Evolutionary conservation across 2,113 vertebrate genomes (phyloP), one percentile per base, ranked within the genome.

Genomic region (zebrafish (Danio rerio)): DNA sequence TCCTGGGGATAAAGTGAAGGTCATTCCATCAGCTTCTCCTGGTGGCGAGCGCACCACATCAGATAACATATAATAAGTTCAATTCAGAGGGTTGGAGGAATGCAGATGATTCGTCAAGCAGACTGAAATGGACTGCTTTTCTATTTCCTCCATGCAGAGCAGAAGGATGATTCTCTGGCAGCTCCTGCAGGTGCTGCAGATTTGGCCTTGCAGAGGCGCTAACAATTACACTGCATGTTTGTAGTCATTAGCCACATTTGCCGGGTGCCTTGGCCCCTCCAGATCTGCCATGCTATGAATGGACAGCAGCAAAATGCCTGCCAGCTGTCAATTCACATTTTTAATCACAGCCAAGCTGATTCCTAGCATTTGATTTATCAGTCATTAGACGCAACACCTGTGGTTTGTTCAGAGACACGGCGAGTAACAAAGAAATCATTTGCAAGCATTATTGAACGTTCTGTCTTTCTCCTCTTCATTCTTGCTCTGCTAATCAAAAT

Each of bases 31-130:
- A 88, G 84, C 31, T 85, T 78, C 59, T 21, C 21, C 80, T 78
- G 45, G 50, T 85, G 85, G 80, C 43, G 68, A 85, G 80, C 71
- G 80, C 84, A 80, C 47, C 18, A 42, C 43, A 88, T 90, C 90
- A 85, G 88, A 91, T 91, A 88, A 90, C 78, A 89, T 16, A 70
- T 89, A 88, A 89, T 86, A 73, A 87, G 88, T 89, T 89, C 87
- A 62, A 82, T 72, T 61, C 63, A 76, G 76, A 83, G 56, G 49
- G 70, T 74, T n/a, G 21, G n/a, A 13, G 18, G 86, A 88, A 89
- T 88, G 87, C 70, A 82, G 85, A 86, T 20, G 55, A 52, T 71
- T 52, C 6, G 13, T 62, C 2, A 70, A 72, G 72, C 18, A 63
- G 75, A 75, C 8, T 56, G 47, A 31, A 80, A 85, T 65, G 62